Conservation (phyloP, 2,113 vertebrate genomes). For the Gavialis gangeticus region DNA sequence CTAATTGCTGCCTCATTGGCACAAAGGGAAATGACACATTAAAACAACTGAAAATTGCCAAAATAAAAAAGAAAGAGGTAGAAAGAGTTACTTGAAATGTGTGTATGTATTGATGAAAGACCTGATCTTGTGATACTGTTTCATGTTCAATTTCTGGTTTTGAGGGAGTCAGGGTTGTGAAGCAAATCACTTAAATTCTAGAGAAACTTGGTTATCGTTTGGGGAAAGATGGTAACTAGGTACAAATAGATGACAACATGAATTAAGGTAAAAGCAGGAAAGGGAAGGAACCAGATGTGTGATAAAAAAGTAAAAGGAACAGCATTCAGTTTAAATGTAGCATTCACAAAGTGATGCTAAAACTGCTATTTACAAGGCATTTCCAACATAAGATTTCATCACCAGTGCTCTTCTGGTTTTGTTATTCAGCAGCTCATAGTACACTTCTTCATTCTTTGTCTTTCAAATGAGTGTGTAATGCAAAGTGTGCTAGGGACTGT, state of each 20-base stretch:
- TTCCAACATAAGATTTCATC: background rate
- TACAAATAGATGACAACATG: background rate
- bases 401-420: background rate
- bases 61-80: background rate
- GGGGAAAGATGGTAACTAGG: background rate
- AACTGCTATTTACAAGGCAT: background rate
- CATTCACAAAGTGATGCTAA: background rate
- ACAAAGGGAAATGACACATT: background rate
- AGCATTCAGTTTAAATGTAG: background rate
- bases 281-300: background rate
- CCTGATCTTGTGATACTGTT: background rate
- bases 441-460: background rate
- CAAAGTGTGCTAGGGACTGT: background rate
- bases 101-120: background rate
- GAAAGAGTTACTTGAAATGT: background rate
- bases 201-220: background rate
- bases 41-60: background rate
- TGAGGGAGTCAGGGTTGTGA: too few species aligned
- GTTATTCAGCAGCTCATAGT: background rate
- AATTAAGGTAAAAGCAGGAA: background rate
- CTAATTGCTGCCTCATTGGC: background rate
- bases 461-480: background rate
- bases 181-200: background rate
- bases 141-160: background rate
- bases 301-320: background rate